Conservation (phyloP, 1,140 invertebrate species). For the Atta colombica region DNA sequence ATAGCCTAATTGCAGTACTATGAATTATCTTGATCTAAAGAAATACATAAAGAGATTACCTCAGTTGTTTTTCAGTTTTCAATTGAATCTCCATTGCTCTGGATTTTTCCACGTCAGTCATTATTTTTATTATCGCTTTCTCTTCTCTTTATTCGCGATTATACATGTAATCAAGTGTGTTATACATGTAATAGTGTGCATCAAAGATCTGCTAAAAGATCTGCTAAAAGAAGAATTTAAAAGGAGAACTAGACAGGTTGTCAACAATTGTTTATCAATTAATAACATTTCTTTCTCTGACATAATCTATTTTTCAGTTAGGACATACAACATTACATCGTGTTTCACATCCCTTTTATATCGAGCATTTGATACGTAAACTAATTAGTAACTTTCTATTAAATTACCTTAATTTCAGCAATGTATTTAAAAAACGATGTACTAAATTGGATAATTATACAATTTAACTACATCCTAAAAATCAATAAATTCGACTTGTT, state of each 20-base stretch:
- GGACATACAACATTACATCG: too few relatives aligned
- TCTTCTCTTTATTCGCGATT: not conserved
- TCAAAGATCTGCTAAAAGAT: not conserved
- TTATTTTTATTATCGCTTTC: slow-evolving; percentile 74
- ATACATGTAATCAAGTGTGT: not conserved
- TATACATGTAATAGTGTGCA: not conserved
- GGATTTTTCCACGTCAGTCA: slow-evolving; percentile 80
- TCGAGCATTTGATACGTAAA: too few relatives aligned
- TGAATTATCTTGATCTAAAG: not conserved
- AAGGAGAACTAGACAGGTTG: not conserved
- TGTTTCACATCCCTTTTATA: too few relatives aligned
- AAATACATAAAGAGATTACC: slow-evolving; percentile 72
- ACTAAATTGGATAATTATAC: too few relatives aligned
- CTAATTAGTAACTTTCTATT: too few relatives aligned
- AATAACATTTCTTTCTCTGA: too few relatives aligned
- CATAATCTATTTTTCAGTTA: too few relatives aligned
- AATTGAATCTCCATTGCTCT: slow-evolving; percentile 74
- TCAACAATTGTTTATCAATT: not conserved
- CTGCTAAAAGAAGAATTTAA: not conserved
- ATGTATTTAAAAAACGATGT: too few relatives aligned
- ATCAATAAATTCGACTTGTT: too few relatives aligned
- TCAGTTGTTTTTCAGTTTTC: slow-evolving; percentile 64
- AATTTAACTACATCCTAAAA: too few relatives aligned
- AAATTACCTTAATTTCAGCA: too few relatives aligned
- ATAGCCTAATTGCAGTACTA: too few relatives aligned